Evolutionary conservation across 1,140 invertebrate genomes (phyloP), one percentile per base, ranked within the genome.

Genomic region (Streblospio benedicti): DNA sequence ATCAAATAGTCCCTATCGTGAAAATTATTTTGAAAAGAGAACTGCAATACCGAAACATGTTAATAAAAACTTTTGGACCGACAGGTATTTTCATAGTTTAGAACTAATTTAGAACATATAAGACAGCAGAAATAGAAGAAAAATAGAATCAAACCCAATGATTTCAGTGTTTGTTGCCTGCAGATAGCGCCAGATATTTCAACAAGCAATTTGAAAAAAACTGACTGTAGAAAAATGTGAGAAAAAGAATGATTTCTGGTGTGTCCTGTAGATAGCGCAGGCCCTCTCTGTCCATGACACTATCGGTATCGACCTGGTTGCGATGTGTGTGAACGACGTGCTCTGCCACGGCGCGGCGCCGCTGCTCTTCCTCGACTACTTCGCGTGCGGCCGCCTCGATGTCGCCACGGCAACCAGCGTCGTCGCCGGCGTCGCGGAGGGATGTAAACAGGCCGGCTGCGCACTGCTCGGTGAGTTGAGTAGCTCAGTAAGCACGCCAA

Each of bases 271-370:
- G n/a, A n/a, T n/a, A n/a, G n/a, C n/a, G n/a, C n/a, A n/a, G n/a
- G n/a, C n/a, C n/a, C n/a, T n/a, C n/a, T n/a, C n/a, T n/a, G n/a
- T n/a, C n/a, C 92, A 93, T 72, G 81, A 87, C 63, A 88, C 87
- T 0, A 84, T 98, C 57, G 96, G 95, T 1, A 88, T 93, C 67
- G 96, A 98, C 80, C 81, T 98, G 32, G 94, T 99, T 9, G 95
- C 94, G 9, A 96, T 97, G 91, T 95, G 92, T 73, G 93, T 94
- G 2, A 99, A 99, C 80, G 94, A 98, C 76, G 85, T 98, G 49
- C 78, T 98, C 23, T 91, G 90, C 41, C 87, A 94, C 65, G 93
- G 93, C 23, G 95, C 94, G 0, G 90, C 93, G 70, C 93, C 94
- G 0, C 80, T 98, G 45, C 95, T 92, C 58, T 98, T 98, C 73